Base-by-base conservation (phyloP, 2,888 invertebrate species). In the Drosophila stalkeri region DNA sequence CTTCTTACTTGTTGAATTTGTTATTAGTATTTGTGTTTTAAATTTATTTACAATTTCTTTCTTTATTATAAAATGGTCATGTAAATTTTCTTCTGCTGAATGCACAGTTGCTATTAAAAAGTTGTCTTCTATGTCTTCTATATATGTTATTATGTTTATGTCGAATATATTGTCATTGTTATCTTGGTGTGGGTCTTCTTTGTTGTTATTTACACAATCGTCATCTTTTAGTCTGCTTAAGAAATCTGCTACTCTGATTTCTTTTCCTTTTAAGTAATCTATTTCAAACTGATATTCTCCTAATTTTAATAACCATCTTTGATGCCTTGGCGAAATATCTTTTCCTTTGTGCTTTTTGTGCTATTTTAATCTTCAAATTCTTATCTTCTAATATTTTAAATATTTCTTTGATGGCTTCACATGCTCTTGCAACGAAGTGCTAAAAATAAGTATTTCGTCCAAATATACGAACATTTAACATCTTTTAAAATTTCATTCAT, bases 271-370 rank as follows among this genome's bases (percentile, higher is more conserved):
- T 41, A 41, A 41, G 8, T 41, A 41, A 41, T 41, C n/a, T 41
- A 41, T 41, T 1, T 8, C 41, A 41, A 41, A 41, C n/a, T 41
- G 41, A 41, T 41, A 41, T 41, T 41, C 41, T 41, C 9, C 41
- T 41, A n/a, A n/a, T n/a, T 41, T 41, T 41, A 41, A n/a, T n/a
- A 41, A 41, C 41, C 41, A 41, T 41, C 41, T 41, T 41, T 41
- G 41, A 41, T n/a, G n/a, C n/a, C 41, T 41, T 8, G 41, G 41
- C 41, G 41, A n/a, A 41, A 41, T n/a, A 41, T n/a, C 8, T 41
- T 41, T 41, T n/a, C 41, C 41, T n/a, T 41, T 35, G 12, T 41
- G n/a, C n/a, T 41, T 41, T 41, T n/a, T n/a, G n/a, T n/a, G n/a
- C 41, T 2, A 41, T 41, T 41, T 41, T 16, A 41, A 41, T 41